A percentile compares a stretch with the other conserved stretches of the same genome.
Evolutionary conservation across 2,888 invertebrate species (phyloP).

Genomic region (Synanthedon andrenaeformis): DNA sequence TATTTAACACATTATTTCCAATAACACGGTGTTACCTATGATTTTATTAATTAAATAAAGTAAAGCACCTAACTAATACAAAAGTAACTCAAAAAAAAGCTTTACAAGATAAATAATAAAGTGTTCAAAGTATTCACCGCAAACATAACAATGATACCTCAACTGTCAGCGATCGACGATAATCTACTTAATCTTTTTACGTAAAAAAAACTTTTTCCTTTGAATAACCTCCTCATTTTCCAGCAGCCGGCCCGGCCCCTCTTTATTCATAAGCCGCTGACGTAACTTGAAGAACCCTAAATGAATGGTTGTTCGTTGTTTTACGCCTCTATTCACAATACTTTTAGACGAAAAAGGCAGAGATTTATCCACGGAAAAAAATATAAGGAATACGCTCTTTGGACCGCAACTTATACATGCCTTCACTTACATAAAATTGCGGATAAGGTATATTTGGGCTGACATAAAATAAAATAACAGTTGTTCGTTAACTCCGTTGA

Average conservation of each 20-base stretch:
- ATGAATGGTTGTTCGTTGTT: conserved; percentile 69
- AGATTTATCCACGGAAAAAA: conserved; percentile 27
- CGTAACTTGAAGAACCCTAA: conserved; percentile 64
- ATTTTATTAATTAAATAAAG: too few relatives aligned
- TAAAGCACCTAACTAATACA: too few relatives aligned
- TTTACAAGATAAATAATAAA: too few relatives aligned
- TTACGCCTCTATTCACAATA: conserved; percentile 67
- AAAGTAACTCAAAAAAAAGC: too few relatives aligned
- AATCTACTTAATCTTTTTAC: conserved; percentile 56
- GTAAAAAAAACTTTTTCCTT: conserved; percentile 58
- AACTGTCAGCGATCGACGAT: conserved; percentile 51
- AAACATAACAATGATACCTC: conserved; percentile 33
- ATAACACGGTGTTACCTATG: too few relatives aligned
- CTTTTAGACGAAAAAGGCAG: conserved; percentile 57
- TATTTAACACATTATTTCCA: too few relatives aligned
- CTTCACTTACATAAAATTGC: not conserved
- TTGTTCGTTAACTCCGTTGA: too few relatives aligned
- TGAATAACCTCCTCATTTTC: conserved; percentile 58
- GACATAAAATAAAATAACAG: too few relatives aligned
- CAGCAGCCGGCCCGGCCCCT: conserved; percentile 46
- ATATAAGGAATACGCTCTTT: not conserved
- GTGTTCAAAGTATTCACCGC: not conserved
- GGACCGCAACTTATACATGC: not conserved
- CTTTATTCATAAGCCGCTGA: conserved; percentile 66
- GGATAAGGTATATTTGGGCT: too few relatives aligned